Percentiles rank a stretch among this genome's conserved stretches.
Evolutionary conservation across 2,888 invertebrate genomes (phyloP).

Genomic region (Catocala nupta): DNA sequence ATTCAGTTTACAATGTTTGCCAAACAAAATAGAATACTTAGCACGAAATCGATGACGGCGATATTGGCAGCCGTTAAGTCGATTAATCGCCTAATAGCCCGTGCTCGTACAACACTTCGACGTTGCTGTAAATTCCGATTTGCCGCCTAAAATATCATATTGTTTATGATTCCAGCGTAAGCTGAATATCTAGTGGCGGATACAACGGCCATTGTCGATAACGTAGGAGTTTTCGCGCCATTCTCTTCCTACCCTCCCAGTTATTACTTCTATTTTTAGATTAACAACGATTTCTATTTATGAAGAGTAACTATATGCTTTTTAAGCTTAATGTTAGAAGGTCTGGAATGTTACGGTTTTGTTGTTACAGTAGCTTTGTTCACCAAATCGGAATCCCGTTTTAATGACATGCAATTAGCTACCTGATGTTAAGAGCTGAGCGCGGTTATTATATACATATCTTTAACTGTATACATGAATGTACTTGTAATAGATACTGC

Average conservation of each 20-base stretch:
- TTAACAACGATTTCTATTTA: constrained; percentile 4
- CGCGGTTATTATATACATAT: no score
- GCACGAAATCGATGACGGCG: constrained; percentile 18
- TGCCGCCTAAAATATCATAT: constrained; percentile 38
- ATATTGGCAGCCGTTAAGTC: constrained; percentile 29
- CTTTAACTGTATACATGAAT: no score
- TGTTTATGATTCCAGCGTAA: constrained; percentile 44
- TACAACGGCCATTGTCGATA: constrained; percentile 13
- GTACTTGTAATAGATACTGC: no score
- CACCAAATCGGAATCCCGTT: no score
- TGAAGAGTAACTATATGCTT: no score
- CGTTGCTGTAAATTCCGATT: constrained; percentile 23
- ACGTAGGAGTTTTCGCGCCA: constrained; percentile 48
- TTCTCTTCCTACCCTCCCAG: constrained; percentile 29
- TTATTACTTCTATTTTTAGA: constrained; percentile 39
- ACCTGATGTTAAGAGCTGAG: no score
- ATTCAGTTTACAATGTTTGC: constrained; percentile 10
- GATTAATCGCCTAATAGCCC: constrained; percentile 40
- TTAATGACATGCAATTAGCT: no score
- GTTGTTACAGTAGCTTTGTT: no score
- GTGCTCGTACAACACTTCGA: constrained; percentile 19
- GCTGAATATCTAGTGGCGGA: constrained; percentile 32
- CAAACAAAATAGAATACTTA: constrained; percentile 20
- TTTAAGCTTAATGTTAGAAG: no score
- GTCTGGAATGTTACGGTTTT: no score